A percentile compares a stretch with the other conserved stretches of the same genome.
phyloP scores from a whole-genome alignment of 2,113 vertebrate species.

The Aldabrachelys gigantea region DNA sequence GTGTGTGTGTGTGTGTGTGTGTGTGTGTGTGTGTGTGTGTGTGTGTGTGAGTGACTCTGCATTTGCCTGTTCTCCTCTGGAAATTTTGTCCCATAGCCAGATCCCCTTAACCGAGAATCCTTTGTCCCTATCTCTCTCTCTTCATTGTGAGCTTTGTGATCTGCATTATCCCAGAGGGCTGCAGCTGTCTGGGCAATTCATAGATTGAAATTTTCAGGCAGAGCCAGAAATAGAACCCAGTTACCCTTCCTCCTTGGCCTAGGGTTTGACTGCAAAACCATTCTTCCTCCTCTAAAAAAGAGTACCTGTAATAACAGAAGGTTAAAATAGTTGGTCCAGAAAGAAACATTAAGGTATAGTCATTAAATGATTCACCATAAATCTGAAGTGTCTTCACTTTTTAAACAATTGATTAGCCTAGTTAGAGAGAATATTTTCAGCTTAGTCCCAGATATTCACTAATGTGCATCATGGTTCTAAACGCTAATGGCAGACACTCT shows the following conservation, averaged over 20 bases:
- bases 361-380: neutral
- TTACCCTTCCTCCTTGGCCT: neutral
- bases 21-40: neutral
- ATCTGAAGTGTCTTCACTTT: neutral
- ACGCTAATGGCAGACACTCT: neutral
- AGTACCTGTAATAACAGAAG: neutral
- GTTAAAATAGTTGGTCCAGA: neutral
- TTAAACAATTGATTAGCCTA: neutral
- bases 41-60: neutral
- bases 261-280: neutral
- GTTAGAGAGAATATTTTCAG: neutral
- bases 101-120: neutral
- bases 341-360: neutral
- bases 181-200: neutral
- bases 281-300: neutral
- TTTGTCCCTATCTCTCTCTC: neutral
- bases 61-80: neutral
- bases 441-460: neutral
- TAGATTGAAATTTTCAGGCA: neutral
- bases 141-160: neutral
- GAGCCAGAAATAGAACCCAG: neutral
- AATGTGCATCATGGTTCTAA: neutral
- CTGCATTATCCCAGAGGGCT: neutral
- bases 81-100: neutral
- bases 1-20: neutral